Evolutionary conservation across 2,113 vertebrate genomes (phyloP).

Genomic region (pig (Sus scrofa)): T2T-Sscrofa CM000814.6:88101501-88102000

Average conservation of each 20-base stretch:
- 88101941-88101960: neutral
- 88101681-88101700: neutral
- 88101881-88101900: neutral
- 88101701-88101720: neutral
- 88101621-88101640: neutral
- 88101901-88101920: constrained; percentile 41
- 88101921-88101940: neutral
- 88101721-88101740: neutral
- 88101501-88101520: no score
- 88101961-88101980: constrained; percentile 1
- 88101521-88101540: no score
- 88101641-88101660: no score
- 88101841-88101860: neutral
- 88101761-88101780: neutral
- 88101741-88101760: neutral
- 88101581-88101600: neutral
- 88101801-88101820: neutral
- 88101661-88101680: rapidly evolving
- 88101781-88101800: neutral
- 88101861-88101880: constrained; percentile 14
- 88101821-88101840: neutral
- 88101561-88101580: neutral
- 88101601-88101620: neutral
- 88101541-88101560: neutral
- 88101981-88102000: neutral